Percentiles rank a stretch among this genome's conserved stretches.
Evolutionary conservation across 2,797 vertebrate species (phyloP).

Genomic region (Crypturellus tataupa): DNA sequence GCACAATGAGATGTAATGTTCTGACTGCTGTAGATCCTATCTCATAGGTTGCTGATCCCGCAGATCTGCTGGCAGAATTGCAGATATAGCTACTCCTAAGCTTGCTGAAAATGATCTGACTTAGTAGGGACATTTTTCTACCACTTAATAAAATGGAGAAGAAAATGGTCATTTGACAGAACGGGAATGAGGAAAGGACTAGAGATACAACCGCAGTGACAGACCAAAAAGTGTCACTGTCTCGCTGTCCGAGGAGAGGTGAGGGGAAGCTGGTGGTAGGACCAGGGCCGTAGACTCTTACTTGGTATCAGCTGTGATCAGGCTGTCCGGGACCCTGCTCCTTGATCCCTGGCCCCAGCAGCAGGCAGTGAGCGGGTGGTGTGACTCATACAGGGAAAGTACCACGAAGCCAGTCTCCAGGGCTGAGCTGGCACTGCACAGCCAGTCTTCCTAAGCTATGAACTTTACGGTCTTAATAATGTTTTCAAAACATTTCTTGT

Average conservation of each 20-base stretch:
- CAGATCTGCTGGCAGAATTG: neutral
- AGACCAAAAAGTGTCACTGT: slow-evolving; percentile 29
- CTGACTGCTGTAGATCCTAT: slow-evolving; percentile 24
- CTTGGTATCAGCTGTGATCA: slow-evolving; percentile 5
- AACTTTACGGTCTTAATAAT: neutral
- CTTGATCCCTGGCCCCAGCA: neutral
- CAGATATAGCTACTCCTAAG: neutral
- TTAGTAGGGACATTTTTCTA: fast-evolving
- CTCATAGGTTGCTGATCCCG: slow-evolving; percentile 40
- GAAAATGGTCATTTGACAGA: neutral
- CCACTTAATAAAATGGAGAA: no score
- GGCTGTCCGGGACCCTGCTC: neutral
- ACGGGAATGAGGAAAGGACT: neutral
- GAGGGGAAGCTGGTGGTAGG: slow-evolving; percentile 1
- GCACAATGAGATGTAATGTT: slow-evolving; percentile 24
- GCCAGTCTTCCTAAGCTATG: neutral
- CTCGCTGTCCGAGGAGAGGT: slow-evolving; percentile 11
- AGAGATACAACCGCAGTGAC: slow-evolving; percentile 48
- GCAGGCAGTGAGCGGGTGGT: fast-evolving
- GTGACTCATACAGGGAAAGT: neutral
- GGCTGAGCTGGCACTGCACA: neutral
- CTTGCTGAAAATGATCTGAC: neutral
- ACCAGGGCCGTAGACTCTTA: slow-evolving; percentile 1
- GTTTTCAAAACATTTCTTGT: neutral
- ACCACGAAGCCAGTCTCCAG: fast-evolving